Conservation (phyloP, 2,888 invertebrate genomes). For the Azorinus chamasolen region DNA sequence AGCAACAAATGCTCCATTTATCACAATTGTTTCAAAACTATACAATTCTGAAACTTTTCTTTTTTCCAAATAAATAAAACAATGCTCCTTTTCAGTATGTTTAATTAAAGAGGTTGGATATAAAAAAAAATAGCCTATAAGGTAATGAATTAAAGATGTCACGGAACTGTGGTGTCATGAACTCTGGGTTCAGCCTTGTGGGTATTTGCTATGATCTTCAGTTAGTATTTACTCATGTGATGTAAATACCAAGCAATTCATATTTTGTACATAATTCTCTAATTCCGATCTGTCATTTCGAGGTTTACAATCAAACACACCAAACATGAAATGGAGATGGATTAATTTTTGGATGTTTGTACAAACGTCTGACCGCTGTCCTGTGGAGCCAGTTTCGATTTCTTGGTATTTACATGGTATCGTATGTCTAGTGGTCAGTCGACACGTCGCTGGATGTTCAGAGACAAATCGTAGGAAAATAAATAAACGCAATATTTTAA, state of each 20-base stretch:
- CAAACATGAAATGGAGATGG: conserved; percentile 26
- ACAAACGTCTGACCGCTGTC: conserved; percentile 13
- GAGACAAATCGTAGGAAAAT: conserved; percentile 33
- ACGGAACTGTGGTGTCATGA: too few species aligned
- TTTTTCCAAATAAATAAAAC: too few species aligned
- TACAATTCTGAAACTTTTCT: too few species aligned
- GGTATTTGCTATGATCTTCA: conserved; percentile 16
- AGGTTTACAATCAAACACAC: conserved; percentile 6
- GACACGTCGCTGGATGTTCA: conserved; percentile 12
- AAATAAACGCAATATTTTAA: not conserved
- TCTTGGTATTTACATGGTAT: conserved; percentile 20
- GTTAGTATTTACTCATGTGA: conserved; percentile 38
- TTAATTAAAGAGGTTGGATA: too few species aligned
- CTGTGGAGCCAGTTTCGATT: conserved; percentile 50
- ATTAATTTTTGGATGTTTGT: conserved; percentile 36
- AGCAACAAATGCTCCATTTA: too few species aligned
- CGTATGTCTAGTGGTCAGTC: conserved; percentile 52
- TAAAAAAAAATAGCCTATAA: too few species aligned
- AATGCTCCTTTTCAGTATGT: too few species aligned
- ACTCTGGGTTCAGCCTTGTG: too few species aligned
- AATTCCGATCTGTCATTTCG: conserved; percentile 49
- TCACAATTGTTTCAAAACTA: too few species aligned
- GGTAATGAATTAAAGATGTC: too few species aligned
- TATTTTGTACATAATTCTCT: conserved; percentile 38
- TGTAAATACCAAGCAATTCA: conserved; percentile 22